Evolutionary conservation across 2,888 invertebrate genomes (phyloP).

Genomic region (Microchrysa polita): DNA sequence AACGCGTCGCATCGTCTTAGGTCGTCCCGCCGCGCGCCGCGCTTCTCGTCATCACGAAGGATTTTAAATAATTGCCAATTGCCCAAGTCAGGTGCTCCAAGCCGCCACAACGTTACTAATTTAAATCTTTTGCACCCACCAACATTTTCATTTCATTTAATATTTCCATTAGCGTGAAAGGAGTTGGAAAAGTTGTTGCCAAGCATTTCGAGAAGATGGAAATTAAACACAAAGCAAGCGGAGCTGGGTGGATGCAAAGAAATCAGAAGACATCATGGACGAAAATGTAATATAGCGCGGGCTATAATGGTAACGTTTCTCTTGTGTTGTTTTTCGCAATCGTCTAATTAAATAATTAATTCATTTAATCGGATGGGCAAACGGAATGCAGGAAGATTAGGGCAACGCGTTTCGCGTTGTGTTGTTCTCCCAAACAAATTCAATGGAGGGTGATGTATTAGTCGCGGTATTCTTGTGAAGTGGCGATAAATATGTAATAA

Average conservation of each 20-base stretch:
- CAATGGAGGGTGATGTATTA: too few relatives aligned
- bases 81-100: constrained; percentile 14
- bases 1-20: too few relatives aligned
- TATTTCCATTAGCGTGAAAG: constrained; percentile 3
- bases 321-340: neutral
- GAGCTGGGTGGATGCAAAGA: neutral
- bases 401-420: neutral
- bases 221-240: neutral
- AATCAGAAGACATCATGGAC: constrained; percentile 4
- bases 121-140: constrained; percentile 15
- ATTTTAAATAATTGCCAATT: constrained; percentile 21
- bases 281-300: neutral
- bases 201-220: neutral
- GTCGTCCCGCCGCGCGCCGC: too few relatives aligned
- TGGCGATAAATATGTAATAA: too few relatives aligned
- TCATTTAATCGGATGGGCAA: constrained; percentile 23
- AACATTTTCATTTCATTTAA: constrained; percentile 37
- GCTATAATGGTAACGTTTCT: neutral
- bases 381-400: constrained; percentile 11
- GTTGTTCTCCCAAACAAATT: too few relatives aligned
- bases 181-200: neutral
- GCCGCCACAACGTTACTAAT: constrained; percentile 20
- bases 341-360: constrained; percentile 19
- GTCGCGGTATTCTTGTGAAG: too few relatives aligned
- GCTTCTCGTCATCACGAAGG: too few relatives aligned